Evolutionary conservation across 2,797 vertebrate species (phyloP).

Genomic region (Melanogrammus aeglefinus): DNA sequence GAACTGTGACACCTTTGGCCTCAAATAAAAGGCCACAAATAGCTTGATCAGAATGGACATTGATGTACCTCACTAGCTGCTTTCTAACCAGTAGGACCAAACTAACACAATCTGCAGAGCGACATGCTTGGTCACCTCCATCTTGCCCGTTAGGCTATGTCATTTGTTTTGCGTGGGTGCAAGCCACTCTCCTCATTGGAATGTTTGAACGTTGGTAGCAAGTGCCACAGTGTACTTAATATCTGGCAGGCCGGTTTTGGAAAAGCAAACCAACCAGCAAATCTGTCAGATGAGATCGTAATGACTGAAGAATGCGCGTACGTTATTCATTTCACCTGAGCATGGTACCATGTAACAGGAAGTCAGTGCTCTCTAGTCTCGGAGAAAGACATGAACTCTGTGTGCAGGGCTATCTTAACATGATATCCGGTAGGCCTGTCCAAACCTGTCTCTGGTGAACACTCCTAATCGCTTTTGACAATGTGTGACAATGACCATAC

Average conservation of each 20-base stretch:
- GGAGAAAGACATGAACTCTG: constrained; percentile 65
- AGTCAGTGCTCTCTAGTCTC: constrained; percentile 45
- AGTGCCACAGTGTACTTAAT: constrained; percentile 39
- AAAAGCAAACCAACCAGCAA: constrained; percentile 60
- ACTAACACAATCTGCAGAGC: not conserved
- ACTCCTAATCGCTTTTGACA: constrained; percentile 32
- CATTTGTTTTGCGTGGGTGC: constrained; percentile 47
- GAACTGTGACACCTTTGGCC: not conserved
- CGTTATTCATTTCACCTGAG: constrained; percentile 53
- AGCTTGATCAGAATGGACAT: not conserved
- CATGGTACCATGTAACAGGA: constrained; percentile 44
- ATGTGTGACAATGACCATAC: constrained; percentile 64
- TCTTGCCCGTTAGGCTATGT: not conserved
- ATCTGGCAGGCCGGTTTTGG: constrained; percentile 63
- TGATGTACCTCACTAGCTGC: not conserved
- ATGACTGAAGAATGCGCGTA: constrained; percentile 66
- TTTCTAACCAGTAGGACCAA: not conserved
- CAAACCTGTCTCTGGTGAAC: constrained; percentile 47
- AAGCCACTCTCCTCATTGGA: constrained; percentile 41
- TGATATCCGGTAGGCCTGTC: constrained; percentile 56
- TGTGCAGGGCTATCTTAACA: constrained; percentile 34
- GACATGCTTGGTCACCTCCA: not conserved
- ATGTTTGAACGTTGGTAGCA: constrained; percentile 61
- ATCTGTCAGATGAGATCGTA: constrained; percentile 39
- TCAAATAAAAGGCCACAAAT: not conserved